Evolutionary conservation across 2,113 vertebrate genomes (phyloP), one percentile per base, ranked within the genome.

Genomic region (Symphodus melops): DNA sequence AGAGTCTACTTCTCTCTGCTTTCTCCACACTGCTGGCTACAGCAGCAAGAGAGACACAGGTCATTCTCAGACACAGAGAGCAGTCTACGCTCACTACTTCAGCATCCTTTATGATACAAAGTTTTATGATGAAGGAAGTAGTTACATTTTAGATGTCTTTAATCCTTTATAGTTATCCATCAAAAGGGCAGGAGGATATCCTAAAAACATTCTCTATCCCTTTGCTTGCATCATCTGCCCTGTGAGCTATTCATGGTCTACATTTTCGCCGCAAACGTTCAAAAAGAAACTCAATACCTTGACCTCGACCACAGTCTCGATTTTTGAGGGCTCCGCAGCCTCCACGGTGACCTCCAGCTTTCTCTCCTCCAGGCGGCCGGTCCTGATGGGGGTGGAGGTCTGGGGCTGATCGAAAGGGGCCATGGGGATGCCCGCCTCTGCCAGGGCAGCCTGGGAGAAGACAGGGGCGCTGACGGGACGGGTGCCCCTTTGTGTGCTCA

Each of bases 401-500:
- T 93, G 92, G 12, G 88, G 92, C 72, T 86, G 89, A 17, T 90
- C 87, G 1, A 88, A 13, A 8, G 72, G 80, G 16, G 92, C 89
- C n/a, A 90, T 91, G 12, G 94, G 90, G 56, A 89, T 89, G 19
- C 75, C 86, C 0, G 92, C 92, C 55, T 96, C 95, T 4, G 88
- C 83, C 28, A 93, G 69, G 16, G 96, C 95, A 49, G 93, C 94
- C 75, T 96, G 96, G 75, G 96, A 93, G 74, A 97, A 96, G 88
- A 97, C 95, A 0, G 97, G 97, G 19, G 96, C 97, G 17, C 97
- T 97, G 75, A 96, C 96, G 23, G 96, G 96, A 61, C 96, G 95
- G 3, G 93, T 77, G 54, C 95, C 96, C 80, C 91, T 92, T 79
- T 97, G 94, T 41, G 96, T 92, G 56, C 88, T 92, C 21, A 91